A percentile compares a stretch with the other conserved stretches of the same genome.
These are phyloP conservation scores for Trichomycterus rosablanca DNA, from an alignment of 2,113 vertebrate species.

Conservation along the genomic window DNA sequence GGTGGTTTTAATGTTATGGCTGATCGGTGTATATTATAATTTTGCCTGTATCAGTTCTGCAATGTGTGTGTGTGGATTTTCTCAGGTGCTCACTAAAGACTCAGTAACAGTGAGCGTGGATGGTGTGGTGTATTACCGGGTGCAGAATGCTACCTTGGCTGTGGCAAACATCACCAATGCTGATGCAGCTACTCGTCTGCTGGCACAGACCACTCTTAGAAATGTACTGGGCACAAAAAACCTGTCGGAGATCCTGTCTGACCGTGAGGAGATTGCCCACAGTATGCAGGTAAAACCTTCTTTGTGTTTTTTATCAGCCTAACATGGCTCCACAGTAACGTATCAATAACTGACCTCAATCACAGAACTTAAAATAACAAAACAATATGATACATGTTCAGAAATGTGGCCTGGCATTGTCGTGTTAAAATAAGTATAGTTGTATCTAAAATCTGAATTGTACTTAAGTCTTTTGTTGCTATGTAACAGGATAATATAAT, in stretches of 20 bases:
- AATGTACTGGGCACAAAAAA: slow-evolving; percentile 95
- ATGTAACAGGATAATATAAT: too few relatives aligned
- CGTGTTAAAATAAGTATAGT: too few relatives aligned
- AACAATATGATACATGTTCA: too few relatives aligned
- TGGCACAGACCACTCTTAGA: slow-evolving; percentile 92
- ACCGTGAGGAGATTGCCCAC: slow-evolving; percentile 90
- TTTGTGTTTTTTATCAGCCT: background rate
- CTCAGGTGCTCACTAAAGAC: slow-evolving; percentile 90
- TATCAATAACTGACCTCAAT: too few relatives aligned
- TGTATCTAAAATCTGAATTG: too few relatives aligned
- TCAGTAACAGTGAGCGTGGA: slow-evolving; percentile 91
- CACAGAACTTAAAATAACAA: too few relatives aligned
- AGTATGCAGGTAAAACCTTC: slow-evolving; percentile 96
- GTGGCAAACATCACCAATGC: slow-evolving; percentile 93
- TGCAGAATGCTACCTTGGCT: slow-evolving; percentile 85
- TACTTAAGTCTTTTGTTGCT: too few relatives aligned
- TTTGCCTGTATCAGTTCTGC: background rate
- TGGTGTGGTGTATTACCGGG: slow-evolving; percentile 92
- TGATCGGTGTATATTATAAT: too few relatives aligned
- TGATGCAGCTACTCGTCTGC: slow-evolving; percentile 82
- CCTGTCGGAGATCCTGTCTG: slow-evolving; percentile 90
- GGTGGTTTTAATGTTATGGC: too few relatives aligned
- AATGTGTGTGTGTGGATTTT: background rate
- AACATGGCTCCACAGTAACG: background rate
- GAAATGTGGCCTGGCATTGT: too few relatives aligned